These are phyloP conservation scores for Sterna hirundo DNA, from an alignment of 2,113 vertebrate genomes.

Conservation along the genomic window DNA sequence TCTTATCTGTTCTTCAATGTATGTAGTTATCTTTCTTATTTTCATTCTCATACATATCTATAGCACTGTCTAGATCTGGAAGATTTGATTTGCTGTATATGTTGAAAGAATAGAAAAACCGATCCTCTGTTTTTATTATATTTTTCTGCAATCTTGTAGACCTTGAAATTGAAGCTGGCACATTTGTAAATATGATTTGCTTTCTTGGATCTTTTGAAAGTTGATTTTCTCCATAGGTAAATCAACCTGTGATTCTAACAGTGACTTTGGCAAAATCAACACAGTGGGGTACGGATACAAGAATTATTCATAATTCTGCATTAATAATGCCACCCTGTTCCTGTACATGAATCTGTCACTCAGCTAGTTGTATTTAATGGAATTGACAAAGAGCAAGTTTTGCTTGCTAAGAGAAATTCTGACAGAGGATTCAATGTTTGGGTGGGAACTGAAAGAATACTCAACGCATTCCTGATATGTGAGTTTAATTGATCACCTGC, in stretches of 20 bases:
- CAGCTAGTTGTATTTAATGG: neutral
- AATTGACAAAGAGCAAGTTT: neutral
- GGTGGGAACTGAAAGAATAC: neutral
- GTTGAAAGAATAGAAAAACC: conserved; percentile 18
- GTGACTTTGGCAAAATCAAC: conserved; percentile 7
- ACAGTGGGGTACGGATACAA: neutral
- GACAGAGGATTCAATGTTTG: neutral
- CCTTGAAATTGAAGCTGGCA: conserved; percentile 64
- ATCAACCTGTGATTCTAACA: conserved; percentile 40
- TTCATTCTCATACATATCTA: conserved; percentile 44
- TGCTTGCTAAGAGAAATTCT: neutral
- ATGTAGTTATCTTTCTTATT: conserved; percentile 40
- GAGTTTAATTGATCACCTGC: neutral
- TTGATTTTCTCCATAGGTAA: conserved; percentile 46
- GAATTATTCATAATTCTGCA: neutral
- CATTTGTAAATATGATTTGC: conserved; percentile 54
- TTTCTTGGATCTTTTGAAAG: conserved; percentile 44
- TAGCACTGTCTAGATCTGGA: conserved; percentile 19
- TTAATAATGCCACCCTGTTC: conserved; percentile 15
- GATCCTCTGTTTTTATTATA: conserved; percentile 46
- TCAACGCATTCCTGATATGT: neutral
- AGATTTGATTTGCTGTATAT: conserved; percentile 52
- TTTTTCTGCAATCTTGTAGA: conserved; percentile 43
- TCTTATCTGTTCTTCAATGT: conserved; percentile 33
- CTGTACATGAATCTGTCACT: neutral